These are phyloP conservation scores for Lutjanus argentimaculatus DNA, from an alignment of 2,797 vertebrate genomes.

Conservation along the genomic window DNA sequence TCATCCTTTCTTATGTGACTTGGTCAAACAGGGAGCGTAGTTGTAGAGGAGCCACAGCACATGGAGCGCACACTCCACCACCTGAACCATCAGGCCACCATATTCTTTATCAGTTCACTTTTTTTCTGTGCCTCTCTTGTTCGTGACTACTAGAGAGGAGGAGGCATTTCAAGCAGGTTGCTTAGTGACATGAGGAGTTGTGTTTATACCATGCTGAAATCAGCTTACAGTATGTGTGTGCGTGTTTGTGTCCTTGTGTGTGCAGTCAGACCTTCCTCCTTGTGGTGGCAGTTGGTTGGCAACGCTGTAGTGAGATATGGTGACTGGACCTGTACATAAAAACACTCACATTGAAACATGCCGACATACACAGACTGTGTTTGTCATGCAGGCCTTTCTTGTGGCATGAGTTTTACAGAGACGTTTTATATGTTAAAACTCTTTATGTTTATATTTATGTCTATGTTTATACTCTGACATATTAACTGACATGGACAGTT, in stretches of 20 bases:
- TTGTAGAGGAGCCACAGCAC: neutral
- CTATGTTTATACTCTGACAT: too few relatives aligned
- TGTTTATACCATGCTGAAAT: slow-evolving; percentile 64
- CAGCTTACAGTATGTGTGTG: slow-evolving; percentile 11
- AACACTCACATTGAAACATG: slow-evolving; percentile 14
- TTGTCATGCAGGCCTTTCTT: neutral
- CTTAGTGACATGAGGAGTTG: slow-evolving; percentile 65
- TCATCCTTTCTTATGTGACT: neutral
- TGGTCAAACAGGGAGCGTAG: neutral
- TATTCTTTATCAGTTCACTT: slow-evolving; percentile 16
- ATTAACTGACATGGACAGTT: too few relatives aligned
- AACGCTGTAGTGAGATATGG: slow-evolving; percentile 49
- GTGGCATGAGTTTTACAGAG: neutral
- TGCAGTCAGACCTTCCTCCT: slow-evolving; percentile 40
- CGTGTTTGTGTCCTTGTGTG: neutral
- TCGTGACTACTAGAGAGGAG: slow-evolving; percentile 21
- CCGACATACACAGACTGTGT: slow-evolving; percentile 22
- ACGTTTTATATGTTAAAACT: neutral
- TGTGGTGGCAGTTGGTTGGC: slow-evolving; percentile 36
- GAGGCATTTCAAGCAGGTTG: slow-evolving; percentile 53
- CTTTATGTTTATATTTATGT: too few relatives aligned
- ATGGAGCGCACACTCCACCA: too few relatives aligned
- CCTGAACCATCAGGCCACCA: too few relatives aligned
- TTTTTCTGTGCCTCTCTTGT: neutral
- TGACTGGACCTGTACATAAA: slow-evolving; percentile 21